phyloP scores from a whole-genome alignment of 2,113 vertebrate species.

The Pterocles orientalis region DNA sequence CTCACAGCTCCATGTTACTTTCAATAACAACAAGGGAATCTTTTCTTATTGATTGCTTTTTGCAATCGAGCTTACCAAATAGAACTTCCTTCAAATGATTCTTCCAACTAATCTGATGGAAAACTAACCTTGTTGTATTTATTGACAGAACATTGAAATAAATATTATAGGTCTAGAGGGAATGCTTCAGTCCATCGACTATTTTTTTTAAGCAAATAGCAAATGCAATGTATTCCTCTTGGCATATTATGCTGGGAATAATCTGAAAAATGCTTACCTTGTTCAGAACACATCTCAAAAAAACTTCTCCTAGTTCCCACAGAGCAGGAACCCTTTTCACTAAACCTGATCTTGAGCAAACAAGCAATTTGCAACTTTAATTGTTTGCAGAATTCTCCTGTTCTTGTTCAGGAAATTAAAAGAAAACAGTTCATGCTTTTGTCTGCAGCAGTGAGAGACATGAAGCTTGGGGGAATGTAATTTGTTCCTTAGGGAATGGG shows the following conservation, averaged over 20 bases:
- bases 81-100: constrained; percentile 88
- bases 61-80: constrained; percentile 86
- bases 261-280: constrained; percentile 93
- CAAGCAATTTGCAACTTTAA: constrained; percentile 95
- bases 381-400: constrained; percentile 88
- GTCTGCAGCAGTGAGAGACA: background rate
- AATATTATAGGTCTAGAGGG: constrained; percentile 87
- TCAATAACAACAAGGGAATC: constrained; percentile 59
- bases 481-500: background rate
- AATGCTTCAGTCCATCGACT: constrained; percentile 87
- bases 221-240: constrained; percentile 82
- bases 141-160: constrained; percentile 95
- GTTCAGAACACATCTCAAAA: constrained; percentile 83
- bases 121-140: constrained; percentile 94
- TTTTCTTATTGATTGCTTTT: constrained; percentile 79
- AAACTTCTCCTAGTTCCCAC: constrained; percentile 78
- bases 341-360: constrained; percentile 90
- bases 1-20: constrained; percentile 54
- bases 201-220: constrained; percentile 82
- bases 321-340: constrained; percentile 81
- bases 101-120: constrained; percentile 85
- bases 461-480: background rate
- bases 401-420: constrained; percentile 85
- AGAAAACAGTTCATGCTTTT: background rate
- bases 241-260: constrained; percentile 90